Evolutionary conservation across 2,888 invertebrate genomes (phyloP), one percentile per base, ranked within the genome.

Genomic region (Protodeltote pygarga): DNA sequence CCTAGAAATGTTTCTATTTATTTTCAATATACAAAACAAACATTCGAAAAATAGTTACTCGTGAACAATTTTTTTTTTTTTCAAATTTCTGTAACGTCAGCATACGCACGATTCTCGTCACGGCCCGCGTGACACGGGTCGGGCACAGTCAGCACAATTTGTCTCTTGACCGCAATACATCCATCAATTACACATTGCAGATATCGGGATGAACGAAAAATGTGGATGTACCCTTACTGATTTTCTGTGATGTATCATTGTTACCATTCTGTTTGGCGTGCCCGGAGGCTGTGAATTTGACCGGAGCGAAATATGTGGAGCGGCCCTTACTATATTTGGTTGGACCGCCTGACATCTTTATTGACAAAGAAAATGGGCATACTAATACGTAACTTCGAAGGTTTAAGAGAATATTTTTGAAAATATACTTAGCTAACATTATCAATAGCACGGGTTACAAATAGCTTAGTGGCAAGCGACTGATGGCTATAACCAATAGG

Each of bases 61-160:
- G 15, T 16, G 9, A 10, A 1, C 2, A 14, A 15, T 28, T 20
- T 3, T 15, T 21, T 28, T 20, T 3, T 15, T 21, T 14, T 19
- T 20, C 25, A 21, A 28, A 21, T 41, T 25, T 9, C 9, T 11
- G 53, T 53, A 51, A 17, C 37, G 65, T 70, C 69, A 69, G 71
- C 58, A 46, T 35, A 39, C 35, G 41, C 58, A 40, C 50, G 65
- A 79, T 75, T 77, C 77, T 46, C 60, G 71, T 73, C 79, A 75
- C 70, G 74, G 52, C 28, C 42, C 67, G 55, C 67, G 59, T 81
- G 80, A 79, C 80, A 71, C 55, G 81, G 81, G 81, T 81, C 69
- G 58, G 52, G 51, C 52, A 61, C 60, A 72, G 73, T 77, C 77
- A 73, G 81, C 81, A 65, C 75, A 71, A 80, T 80, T 81, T 81